Percentiles rank a stretch among this genome's conserved stretches.
phyloP scores from a whole-genome alignment of 2,113 vertebrate species.

The Podarcis cretensis region DNA sequence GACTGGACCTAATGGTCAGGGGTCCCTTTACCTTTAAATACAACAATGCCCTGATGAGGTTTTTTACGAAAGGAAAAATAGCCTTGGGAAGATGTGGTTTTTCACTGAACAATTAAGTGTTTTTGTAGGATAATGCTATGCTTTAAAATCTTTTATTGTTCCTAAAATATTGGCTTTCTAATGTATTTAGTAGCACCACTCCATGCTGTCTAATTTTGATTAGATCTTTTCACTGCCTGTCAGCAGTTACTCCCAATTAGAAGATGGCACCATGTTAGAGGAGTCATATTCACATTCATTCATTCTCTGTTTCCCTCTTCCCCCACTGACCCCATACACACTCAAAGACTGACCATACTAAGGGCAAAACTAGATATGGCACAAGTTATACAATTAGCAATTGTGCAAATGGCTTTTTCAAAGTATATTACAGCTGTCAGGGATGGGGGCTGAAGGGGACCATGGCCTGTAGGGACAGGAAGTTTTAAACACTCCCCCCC shows the following conservation, averaged over 20 bases:
- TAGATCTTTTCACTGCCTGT: background rate
- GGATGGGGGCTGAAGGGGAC: background rate
- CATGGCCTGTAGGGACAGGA: background rate
- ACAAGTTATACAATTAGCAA: background rate
- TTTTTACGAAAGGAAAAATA: background rate
- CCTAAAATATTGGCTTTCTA: conserved; percentile 65
- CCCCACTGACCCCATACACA: too few species aligned
- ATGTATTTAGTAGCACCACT: background rate
- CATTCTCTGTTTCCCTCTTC: background rate
- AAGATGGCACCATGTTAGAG: background rate
- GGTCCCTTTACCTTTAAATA: too few species aligned
- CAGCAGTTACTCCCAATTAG: background rate
- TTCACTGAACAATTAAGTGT: background rate
- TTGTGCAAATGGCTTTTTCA: background rate
- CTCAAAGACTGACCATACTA: background rate
- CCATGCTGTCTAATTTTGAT: background rate
- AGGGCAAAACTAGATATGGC: background rate
- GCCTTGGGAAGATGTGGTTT: background rate
- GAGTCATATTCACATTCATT: background rate
- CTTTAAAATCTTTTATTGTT: conserved; percentile 70
- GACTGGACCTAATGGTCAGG: too few species aligned
- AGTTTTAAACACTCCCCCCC: background rate
- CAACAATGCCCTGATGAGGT: background rate
- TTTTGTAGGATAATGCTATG: conserved; percentile 43
- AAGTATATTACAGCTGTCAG: background rate